phyloP scores from a whole-genome alignment of 2,888 invertebrate species.

The Chymomyza procnemis region DNA sequence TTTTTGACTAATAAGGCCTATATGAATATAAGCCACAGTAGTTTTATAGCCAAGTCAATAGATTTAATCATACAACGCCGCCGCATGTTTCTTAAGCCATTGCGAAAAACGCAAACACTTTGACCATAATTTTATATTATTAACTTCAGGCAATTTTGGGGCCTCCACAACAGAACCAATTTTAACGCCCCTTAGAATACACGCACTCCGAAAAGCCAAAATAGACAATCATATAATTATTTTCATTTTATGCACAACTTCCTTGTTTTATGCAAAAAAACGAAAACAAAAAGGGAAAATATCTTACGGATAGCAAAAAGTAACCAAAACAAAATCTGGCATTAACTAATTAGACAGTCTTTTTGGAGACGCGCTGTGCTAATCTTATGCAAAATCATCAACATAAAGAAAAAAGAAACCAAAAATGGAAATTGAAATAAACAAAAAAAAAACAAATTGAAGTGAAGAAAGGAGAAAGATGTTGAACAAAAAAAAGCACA shows the following conservation, averaged over 20 bases:
- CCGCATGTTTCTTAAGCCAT: neutral
- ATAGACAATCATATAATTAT: neutral
- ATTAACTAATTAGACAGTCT: slow-evolving; percentile 49
- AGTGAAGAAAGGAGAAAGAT: neutral
- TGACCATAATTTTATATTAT: neutral
- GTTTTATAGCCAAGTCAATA: neutral
- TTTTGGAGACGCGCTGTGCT: slow-evolving; percentile 45
- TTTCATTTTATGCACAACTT: neutral
- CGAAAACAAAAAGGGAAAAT: neutral
- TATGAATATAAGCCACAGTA: neutral
- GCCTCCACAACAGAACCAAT: neutral
- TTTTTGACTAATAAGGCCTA: neutral
- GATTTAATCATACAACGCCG: neutral
- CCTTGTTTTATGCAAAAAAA: neutral
- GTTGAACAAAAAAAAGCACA: slow-evolving; percentile 15
- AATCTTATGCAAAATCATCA: slow-evolving; percentile 59
- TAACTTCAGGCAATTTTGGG: neutral
- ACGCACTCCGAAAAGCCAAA: neutral
- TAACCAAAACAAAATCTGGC: slow-evolving; percentile 19
- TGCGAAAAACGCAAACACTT: neutral
- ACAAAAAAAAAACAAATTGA: neutral
- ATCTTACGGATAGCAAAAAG: neutral
- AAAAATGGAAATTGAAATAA: slow-evolving; percentile 4
- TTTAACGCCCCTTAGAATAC: neutral
- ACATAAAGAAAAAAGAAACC: slow-evolving; percentile 40